Conservation (phyloP, 1,140 invertebrate genomes). For the Drosophila sp. region DNA sequence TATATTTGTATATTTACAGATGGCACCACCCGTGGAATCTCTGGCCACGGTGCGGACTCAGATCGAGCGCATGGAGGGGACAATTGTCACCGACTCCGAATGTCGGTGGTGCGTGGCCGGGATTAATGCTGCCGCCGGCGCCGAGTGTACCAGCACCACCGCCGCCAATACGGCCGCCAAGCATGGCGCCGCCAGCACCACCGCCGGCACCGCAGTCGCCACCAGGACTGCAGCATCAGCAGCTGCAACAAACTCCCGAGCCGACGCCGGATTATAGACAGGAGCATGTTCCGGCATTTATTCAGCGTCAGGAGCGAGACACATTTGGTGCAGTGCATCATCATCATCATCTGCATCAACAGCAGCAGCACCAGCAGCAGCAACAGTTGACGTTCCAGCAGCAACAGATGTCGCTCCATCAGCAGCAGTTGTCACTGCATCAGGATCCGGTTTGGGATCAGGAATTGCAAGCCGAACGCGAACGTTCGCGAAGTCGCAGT, state of each 20-base stretch:
- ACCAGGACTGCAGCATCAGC: constrained; percentile 82
- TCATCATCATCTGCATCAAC: constrained; percentile 43
- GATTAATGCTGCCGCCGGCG: constrained; percentile 86
- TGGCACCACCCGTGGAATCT: constrained; percentile 42
- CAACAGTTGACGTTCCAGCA: constrained; percentile 61
- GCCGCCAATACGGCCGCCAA: constrained; percentile 80
- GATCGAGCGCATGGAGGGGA: constrained; percentile 84
- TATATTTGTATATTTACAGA: too few relatives aligned
- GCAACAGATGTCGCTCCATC: constrained; percentile 53
- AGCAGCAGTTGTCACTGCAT: constrained; percentile 55
- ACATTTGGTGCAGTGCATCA: constrained; percentile 86
- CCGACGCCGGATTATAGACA: constrained; percentile 65
- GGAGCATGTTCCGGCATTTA: constrained; percentile 88
- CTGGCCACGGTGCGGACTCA: constrained; percentile 83
- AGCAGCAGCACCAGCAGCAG: constrained; percentile 55
- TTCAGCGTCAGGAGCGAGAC: constrained; percentile 89
- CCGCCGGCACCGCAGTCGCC: constrained; percentile 89
- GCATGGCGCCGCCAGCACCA: constrained; percentile 87
- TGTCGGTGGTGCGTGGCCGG: constrained; percentile 87
- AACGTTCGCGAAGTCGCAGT: constrained; percentile 78
- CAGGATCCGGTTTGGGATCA: constrained; percentile 72
- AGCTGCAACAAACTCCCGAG: constrained; percentile 17
- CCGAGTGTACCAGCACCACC: constrained; percentile 83
- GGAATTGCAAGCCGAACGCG: constrained; percentile 64
- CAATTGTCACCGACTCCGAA: constrained; percentile 83